Evolutionary conservation across 2,113 vertebrate species (phyloP), one percentile per base, ranked within the genome.

Genomic region (Mustela nigripes): DNA sequence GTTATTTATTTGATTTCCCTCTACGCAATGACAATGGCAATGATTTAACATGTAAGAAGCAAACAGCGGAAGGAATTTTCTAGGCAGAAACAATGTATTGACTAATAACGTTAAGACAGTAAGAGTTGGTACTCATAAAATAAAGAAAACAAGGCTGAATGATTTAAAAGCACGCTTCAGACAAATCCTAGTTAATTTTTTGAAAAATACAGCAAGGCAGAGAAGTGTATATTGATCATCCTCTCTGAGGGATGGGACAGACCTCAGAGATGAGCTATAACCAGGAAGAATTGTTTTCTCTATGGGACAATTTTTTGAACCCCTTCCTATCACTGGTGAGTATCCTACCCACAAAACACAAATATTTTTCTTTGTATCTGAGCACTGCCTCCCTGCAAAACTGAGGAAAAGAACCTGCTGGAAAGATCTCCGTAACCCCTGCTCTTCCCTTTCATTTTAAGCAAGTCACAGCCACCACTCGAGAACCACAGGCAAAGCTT

Each of bases 291-390:
- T 28, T 97, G 96, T 97, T 97, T 98, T 98, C 85, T 96, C 97
- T 97, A 95, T 89, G 97, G 98, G 97, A 95, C 92, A 98, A 97
- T 98, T 98, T 98, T 98, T 91, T 76, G 97, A 98, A 96, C 92
- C 88, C 63, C 95, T 98, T 97, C 95, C 91, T 97, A 97, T 74
- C 95, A 71, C 50, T 94, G 97, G 87, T 95, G 90, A 95, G 94
- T 56, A 97, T 94, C 95, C 19, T 24, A 96, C 62, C 56, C 85
- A 71, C 86, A 98, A 98, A 98, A 98, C 69, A 98, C 98, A 98
- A 98, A 98, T 98, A 98, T 98, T 98, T 99, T 63, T 98, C 97
- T 98, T 98, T 96, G 76, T 98, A 94, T 91, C 71, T 71, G 84
- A 94, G 94, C 67, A 92, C 39, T 33, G 58, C n/a, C 33, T 97